Conservation (phyloP, 1,140 invertebrate species). For the Hermatobates lingyangjiaoensis region DNA sequence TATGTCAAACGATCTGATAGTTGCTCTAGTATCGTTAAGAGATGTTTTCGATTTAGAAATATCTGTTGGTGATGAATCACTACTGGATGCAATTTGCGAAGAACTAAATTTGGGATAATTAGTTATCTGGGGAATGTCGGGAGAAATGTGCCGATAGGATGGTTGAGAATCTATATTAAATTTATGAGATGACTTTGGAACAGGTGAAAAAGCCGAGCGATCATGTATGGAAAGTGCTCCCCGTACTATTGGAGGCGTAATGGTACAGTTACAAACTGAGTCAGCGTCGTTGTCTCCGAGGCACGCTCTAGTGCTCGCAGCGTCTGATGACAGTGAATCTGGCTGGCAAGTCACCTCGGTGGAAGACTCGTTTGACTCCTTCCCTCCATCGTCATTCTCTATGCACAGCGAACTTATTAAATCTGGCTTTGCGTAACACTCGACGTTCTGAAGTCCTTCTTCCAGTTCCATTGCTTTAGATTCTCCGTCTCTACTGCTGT, state of each 20-base stretch:
- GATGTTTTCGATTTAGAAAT: not conserved
- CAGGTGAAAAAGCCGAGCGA: conserved; percentile 12
- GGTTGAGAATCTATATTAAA: not conserved
- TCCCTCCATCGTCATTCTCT: not conserved
- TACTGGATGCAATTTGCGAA: not conserved
- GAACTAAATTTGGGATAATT: not conserved
- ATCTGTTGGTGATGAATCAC: not conserved
- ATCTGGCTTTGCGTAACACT: conserved; percentile 17
- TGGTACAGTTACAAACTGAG: not conserved
- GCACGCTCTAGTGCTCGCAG: conserved; percentile 9
- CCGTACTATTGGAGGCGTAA: conserved; percentile 4
- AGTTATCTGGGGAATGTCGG: conserved; percentile 4
- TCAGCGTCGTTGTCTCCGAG: conserved; percentile 8
- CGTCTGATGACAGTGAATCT: conserved; percentile 11
- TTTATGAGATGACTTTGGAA: conserved; percentile 37
- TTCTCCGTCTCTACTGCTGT: not conserved
- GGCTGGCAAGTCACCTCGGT: not conserved
- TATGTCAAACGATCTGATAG: not conserved
- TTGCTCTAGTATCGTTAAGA: not conserved
- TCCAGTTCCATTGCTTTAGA: conserved; percentile 17
- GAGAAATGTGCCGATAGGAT: not conserved
- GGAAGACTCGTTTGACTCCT: not conserved
- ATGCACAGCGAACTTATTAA: conserved; percentile 19
- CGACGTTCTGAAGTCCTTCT: conserved; percentile 15
- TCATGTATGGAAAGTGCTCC: conserved; percentile 10